These are phyloP conservation scores for Phragmatobia fuliginosa DNA, from an alignment of 2,888 invertebrate species.

Conservation along the genomic window DNA sequence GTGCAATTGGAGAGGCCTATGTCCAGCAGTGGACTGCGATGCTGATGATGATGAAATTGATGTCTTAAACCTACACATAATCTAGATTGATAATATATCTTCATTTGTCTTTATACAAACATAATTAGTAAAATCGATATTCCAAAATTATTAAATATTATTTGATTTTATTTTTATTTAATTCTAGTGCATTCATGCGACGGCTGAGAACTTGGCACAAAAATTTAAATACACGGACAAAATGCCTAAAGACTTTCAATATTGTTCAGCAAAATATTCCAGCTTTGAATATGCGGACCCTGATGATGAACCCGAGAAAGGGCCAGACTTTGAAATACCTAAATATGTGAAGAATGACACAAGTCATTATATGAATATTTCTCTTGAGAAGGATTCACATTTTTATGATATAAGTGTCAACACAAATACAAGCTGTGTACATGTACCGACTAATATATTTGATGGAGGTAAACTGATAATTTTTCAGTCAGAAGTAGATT, in stretches of 20 bases:
- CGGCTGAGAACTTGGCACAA: constrained; percentile 90
- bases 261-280: constrained; percentile 95
- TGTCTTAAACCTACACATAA: too few species aligned
- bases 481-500: background rate
- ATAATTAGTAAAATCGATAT: too few species aligned
- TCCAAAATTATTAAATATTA: too few species aligned
- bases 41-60: too few species aligned
- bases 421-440: constrained; percentile 93
- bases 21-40: too few species aligned
- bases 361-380: constrained; percentile 83
- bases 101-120: too few species aligned
- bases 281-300: constrained; percentile 66
- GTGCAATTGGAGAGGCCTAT: too few species aligned
- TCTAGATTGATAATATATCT: too few species aligned
- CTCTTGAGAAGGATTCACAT: constrained; percentile 91
- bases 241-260: constrained; percentile 83
- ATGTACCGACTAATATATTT: constrained; percentile 97
- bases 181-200: constrained; percentile 90
- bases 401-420: constrained; percentile 95
- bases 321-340: constrained; percentile 50
- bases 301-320: constrained; percentile 23
- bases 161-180: background rate
- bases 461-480: constrained; percentile 88
- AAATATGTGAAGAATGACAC: constrained; percentile 66
- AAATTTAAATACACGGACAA: constrained; percentile 79